phyloP scores from a whole-genome alignment of 2,113 vertebrate genomes.

The Loxodonta africana region DNA sequence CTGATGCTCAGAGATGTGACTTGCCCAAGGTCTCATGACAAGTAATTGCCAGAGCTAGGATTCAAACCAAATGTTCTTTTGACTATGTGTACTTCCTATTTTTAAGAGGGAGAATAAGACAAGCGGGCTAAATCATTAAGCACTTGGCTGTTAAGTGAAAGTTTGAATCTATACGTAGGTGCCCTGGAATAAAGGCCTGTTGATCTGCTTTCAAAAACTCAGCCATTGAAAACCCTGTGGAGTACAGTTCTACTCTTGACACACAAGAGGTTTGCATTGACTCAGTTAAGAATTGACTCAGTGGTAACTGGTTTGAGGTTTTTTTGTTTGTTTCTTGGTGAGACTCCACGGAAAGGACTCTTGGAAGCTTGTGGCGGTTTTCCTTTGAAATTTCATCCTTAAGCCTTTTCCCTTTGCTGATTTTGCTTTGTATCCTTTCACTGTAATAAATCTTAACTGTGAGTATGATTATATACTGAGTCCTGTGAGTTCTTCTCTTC shows the following conservation, averaged over 20 bases:
- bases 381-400: not conserved
- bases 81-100: not conserved
- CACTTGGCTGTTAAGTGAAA: too few species aligned
- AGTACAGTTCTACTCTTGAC: too few species aligned
- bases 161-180: too few species aligned
- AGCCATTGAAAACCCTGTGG: too few species aligned
- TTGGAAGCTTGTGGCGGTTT: not conserved
- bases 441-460: not conserved
- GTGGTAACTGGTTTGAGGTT: too few species aligned
- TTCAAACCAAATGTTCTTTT: slow-evolving; percentile 24
- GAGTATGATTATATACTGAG: not conserved
- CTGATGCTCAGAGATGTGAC: not conserved
- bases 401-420: not conserved
- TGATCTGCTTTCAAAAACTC: too few species aligned
- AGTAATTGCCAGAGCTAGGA: slow-evolving; percentile 1
- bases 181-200: too few species aligned
- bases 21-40: not conserved
- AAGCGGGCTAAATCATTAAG: not conserved
- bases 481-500: not conserved
- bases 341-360: not conserved
- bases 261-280: too few species aligned
- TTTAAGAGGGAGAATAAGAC: not conserved
- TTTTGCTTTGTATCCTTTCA: not conserved
- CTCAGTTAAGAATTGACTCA: too few species aligned
- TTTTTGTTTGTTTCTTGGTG: not conserved